phyloP scores from a whole-genome alignment of 1,140 invertebrate species.

The Drosophila navojoa region DNA sequence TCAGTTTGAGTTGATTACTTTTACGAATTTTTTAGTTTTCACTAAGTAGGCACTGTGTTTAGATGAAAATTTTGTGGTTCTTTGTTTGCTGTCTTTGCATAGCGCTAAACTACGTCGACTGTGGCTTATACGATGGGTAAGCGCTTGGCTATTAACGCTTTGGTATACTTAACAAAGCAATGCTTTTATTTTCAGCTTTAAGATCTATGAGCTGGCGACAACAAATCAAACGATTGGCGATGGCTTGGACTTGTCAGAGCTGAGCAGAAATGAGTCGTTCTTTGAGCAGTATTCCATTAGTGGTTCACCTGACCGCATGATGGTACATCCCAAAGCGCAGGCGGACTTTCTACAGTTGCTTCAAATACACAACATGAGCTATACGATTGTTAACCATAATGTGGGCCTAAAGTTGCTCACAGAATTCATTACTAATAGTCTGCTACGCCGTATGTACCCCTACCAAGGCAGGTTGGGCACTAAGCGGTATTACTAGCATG shows the following conservation, averaged over 20 bases:
- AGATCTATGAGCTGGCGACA: constrained; percentile 48
- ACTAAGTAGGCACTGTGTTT: constrained; percentile 22
- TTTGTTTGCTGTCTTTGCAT: constrained; percentile 16
- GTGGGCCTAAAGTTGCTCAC: constrained; percentile 49
- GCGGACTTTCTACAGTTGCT: constrained; percentile 45
- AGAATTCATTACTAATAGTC: constrained; percentile 44
- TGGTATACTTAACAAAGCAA: neutral
- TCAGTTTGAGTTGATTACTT: constrained; percentile 17
- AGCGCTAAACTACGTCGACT: constrained; percentile 8
- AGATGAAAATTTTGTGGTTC: constrained; percentile 52
- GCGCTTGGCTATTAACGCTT: too few species aligned
- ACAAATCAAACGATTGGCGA: constrained; percentile 26
- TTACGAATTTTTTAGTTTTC: constrained; percentile 21
- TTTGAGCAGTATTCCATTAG: constrained; percentile 43
- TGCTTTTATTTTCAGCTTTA: constrained; percentile 35
- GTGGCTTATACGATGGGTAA: constrained; percentile 56
- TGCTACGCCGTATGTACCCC: constrained; percentile 43
- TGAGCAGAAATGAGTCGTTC: constrained; percentile 47
- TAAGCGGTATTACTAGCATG: constrained; percentile 61
- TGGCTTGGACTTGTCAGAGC: constrained; percentile 16
- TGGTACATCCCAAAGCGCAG: constrained; percentile 63
- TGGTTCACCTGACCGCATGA: constrained; percentile 21
- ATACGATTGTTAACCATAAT: constrained; percentile 50
- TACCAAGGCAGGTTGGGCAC: constrained; percentile 57
- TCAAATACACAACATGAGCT: constrained; percentile 18